A percentile compares a stretch with the other conserved stretches of the same genome.
Evolutionary conservation across 2,797 vertebrate genomes (phyloP).

Genomic region (Ibycter americanus): DNA sequence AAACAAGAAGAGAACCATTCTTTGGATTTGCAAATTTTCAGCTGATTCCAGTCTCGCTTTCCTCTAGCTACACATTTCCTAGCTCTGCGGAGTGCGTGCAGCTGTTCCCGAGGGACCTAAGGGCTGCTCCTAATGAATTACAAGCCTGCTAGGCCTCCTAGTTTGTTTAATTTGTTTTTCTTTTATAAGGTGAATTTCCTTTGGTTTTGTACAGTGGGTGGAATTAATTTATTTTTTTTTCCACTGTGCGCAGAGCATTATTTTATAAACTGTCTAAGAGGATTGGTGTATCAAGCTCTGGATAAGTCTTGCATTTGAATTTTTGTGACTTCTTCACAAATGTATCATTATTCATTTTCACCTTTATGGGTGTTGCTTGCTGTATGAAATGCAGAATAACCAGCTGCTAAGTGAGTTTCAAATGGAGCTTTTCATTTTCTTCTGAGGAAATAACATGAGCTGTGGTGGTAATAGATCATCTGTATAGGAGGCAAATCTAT

Average conservation of each 20-base stretch:
- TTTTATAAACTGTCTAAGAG: slow-evolving; percentile 50
- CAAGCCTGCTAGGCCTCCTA: not conserved
- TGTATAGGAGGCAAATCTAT: slow-evolving; percentile 44
- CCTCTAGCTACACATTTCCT: not conserved
- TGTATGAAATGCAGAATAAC: slow-evolving; percentile 59
- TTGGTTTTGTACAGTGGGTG: not conserved
- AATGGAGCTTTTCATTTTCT: slow-evolving; percentile 68
- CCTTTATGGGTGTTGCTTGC: slow-evolving; percentile 53
- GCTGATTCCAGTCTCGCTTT: not conserved
- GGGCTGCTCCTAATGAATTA: slow-evolving; percentile 29
- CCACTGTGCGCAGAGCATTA: not conserved
- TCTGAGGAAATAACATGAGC: slow-evolving; percentile 43
- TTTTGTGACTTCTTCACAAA: slow-evolving; percentile 66
- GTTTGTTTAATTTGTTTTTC: slow-evolving; percentile 31
- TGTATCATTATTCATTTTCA: slow-evolving; percentile 55
- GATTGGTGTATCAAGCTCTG: slow-evolving; percentile 39
- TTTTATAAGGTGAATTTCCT: slow-evolving; percentile 14
- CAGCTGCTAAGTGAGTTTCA: slow-evolving; percentile 66
- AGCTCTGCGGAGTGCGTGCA: not conserved
- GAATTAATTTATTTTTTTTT: not conserved
- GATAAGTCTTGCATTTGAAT: slow-evolving; percentile 61
- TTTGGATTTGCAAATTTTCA: not conserved
- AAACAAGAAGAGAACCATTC: not conserved
- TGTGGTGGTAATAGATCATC: slow-evolving; percentile 43
- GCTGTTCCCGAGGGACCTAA: not conserved